These are phyloP conservation scores for Neotragus pygmaeus DNA, from an alignment of 2,113 vertebrate genomes.

Conservation along the genomic window DNA sequence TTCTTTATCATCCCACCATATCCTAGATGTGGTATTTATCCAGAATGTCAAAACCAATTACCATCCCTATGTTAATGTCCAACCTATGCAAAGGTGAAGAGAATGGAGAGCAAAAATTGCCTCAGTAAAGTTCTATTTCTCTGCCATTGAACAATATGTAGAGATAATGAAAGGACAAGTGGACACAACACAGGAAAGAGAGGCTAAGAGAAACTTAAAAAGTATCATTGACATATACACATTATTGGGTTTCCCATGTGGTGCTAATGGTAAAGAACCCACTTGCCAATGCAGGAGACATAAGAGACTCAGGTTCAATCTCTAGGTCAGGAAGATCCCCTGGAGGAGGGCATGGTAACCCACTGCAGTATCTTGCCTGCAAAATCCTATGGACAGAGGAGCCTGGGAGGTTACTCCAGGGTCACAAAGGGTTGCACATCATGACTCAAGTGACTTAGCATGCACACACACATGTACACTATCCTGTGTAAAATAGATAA, in stretches of 20 bases:
- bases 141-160: not conserved
- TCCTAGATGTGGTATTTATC: not conserved
- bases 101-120: not conserved
- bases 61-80: not conserved
- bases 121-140: not conserved
- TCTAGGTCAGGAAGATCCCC: not conserved
- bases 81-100: not conserved
- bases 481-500: not conserved
- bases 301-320: not conserved
- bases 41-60: not conserved
- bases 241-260: not conserved
- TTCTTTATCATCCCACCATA: not conserved
- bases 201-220: not conserved
- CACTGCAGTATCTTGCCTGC: not conserved
- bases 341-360: not conserved
- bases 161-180: not conserved
- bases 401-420: not conserved
- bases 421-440: not conserved
- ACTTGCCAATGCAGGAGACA: not conserved
- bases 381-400: not conserved
- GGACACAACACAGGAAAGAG: not conserved
- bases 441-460: not conserved
- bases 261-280: not conserved
- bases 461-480: not conserved
- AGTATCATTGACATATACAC: not conserved